Evolutionary conservation across 2,797 vertebrate genomes (phyloP).

Genomic region (Acanthurus leucopareius): DNA sequence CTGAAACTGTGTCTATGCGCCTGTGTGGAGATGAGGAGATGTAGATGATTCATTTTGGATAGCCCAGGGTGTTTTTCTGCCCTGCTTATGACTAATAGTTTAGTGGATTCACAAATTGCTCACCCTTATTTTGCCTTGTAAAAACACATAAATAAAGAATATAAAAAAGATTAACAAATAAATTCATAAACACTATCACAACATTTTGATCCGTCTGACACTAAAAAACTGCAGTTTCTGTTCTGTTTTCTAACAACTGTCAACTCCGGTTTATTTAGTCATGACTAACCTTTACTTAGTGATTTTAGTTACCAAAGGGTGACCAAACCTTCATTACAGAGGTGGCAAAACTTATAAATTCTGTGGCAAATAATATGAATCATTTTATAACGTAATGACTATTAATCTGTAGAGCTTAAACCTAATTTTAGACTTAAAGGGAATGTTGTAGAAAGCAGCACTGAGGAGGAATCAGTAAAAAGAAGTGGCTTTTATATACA

Average conservation of each 20-base stretch:
- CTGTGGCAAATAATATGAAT: background rate
- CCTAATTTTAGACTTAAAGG: background rate
- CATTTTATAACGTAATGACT: background rate
- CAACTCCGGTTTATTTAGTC: background rate
- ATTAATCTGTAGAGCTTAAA: background rate
- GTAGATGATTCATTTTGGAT: slow-evolving; percentile 21
- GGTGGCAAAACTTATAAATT: background rate
- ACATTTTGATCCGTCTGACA: background rate
- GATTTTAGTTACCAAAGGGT: background rate
- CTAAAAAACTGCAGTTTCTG: background rate
- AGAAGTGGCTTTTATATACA: too few relatives aligned
- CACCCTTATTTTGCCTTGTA: background rate
- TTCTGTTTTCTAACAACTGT: background rate
- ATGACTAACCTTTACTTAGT: background rate
- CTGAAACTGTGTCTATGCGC: too few relatives aligned
- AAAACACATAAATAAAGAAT: slow-evolving; percentile 7
- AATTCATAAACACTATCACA: background rate
- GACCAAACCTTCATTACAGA: background rate
- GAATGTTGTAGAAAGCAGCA: background rate
- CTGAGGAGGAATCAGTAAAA: too few relatives aligned
- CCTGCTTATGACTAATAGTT: slow-evolving; percentile 21
- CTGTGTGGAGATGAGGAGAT: background rate
- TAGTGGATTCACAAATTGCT: slow-evolving; percentile 3
- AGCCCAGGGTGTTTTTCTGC: background rate
- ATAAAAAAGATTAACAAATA: background rate